Evolutionary conservation across 1,140 invertebrate species (phyloP).

Genomic region (Venturia canescens): DNA sequence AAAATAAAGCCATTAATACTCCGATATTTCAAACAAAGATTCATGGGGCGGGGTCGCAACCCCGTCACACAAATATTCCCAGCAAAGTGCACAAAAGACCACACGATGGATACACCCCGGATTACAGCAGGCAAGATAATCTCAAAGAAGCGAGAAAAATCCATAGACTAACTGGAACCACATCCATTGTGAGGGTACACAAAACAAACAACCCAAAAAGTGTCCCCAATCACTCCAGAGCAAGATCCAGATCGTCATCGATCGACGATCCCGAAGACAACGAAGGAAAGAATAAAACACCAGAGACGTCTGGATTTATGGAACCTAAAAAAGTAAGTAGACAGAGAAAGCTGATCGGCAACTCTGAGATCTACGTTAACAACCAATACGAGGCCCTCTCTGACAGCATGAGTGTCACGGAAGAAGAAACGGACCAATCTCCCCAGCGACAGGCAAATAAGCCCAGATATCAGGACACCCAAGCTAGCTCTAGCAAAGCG

Average conservation of each 20-base stretch:
- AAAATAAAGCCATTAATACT: no score
- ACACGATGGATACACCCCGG: no score
- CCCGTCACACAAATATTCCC: no score
- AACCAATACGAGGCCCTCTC: not conserved
- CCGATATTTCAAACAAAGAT: no score
- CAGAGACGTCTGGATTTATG: not conserved
- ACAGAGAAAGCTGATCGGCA: not conserved
- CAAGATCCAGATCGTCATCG: not conserved
- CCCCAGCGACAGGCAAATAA: not conserved
- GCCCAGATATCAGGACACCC: no score
- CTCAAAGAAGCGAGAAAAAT: not conserved
- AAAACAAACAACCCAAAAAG: not conserved
- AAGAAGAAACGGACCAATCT: not conserved
- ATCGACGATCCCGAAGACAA: not conserved
- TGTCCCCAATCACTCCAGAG: not conserved
- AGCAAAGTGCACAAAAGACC: no score
- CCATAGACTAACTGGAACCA: not conserved
- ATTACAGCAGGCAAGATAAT: not conserved
- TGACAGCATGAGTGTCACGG: not conserved
- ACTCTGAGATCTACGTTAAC: not conserved
- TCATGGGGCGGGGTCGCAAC: no score
- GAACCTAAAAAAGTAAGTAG: not conserved
- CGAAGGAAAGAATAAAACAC: not conserved
- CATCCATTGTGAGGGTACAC: not conserved
- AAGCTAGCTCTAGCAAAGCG: no score